These are phyloP conservation scores for Silvanus unidentatus DNA, from an alignment of 2,888 invertebrate genomes.

Conservation along the genomic window DNA sequence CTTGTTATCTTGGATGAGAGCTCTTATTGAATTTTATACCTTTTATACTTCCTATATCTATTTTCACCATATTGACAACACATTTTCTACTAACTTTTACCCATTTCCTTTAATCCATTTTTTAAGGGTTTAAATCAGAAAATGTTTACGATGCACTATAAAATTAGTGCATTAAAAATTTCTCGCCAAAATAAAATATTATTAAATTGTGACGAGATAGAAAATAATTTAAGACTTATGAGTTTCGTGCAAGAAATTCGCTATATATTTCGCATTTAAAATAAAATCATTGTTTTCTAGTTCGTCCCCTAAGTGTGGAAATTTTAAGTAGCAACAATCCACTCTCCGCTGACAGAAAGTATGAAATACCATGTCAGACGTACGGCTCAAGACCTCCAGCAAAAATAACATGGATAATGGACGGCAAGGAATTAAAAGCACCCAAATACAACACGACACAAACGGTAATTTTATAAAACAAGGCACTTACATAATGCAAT, in stretches of 20 bases:
- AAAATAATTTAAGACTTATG: too few species aligned
- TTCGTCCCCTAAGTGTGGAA: conserved; percentile 73
- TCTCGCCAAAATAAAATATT: too few species aligned
- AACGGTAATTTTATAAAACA: conserved; percentile 43
- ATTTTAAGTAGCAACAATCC: conserved; percentile 77
- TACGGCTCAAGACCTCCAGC: conserved; percentile 82
- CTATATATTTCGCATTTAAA: background rate
- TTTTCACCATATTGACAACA: too few species aligned
- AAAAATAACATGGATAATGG: conserved; percentile 80
- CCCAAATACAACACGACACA: conserved; percentile 48
- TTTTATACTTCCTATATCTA: too few species aligned
- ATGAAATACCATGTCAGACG: conserved; percentile 76
- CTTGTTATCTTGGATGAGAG: too few species aligned
- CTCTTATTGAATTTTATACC: too few species aligned
- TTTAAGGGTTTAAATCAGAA: too few species aligned
- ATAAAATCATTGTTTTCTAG: conserved; percentile 49
- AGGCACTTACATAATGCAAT: background rate
- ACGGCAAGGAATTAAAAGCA: conserved; percentile 56
- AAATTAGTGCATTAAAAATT: too few species aligned
- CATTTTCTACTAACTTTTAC: too few species aligned
- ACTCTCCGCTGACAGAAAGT: conserved; percentile 74
- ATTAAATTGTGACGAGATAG: too few species aligned
- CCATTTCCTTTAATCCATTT: too few species aligned
- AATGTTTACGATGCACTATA: too few species aligned
- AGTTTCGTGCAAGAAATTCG: background rate